phyloP scores from a whole-genome alignment of 2,113 vertebrate genomes.

The Pagrus major region DNA sequence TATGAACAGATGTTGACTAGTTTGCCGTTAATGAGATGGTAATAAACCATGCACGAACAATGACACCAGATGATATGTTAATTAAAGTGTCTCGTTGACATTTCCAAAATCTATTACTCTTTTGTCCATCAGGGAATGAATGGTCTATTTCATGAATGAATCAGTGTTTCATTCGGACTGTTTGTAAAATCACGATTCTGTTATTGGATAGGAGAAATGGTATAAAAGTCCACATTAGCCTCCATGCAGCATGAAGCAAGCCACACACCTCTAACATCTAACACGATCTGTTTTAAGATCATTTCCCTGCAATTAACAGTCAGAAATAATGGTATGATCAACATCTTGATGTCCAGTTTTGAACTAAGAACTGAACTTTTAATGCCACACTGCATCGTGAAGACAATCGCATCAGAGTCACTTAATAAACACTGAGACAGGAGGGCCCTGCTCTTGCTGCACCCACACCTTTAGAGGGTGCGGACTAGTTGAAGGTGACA shows the following conservation, averaged over 20 bases:
- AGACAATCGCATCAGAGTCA: no score
- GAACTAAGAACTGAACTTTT: no score
- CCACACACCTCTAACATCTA: background rate
- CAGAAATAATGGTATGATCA: background rate
- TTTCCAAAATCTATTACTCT: background rate
- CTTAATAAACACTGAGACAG: no score
- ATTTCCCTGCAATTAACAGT: background rate
- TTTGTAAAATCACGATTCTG: background rate
- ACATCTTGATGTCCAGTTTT: background rate
- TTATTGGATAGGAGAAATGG: background rate
- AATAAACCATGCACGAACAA: conserved; percentile 9
- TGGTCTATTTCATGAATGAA: background rate
- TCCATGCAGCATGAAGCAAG: no score
- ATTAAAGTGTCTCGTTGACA: conserved; percentile 43
- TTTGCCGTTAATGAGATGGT: background rate
- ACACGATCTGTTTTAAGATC: background rate
- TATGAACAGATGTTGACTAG: background rate
- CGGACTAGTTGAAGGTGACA: no score
- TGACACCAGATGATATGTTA: conserved; percentile 4
- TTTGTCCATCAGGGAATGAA: conserved; percentile 9
- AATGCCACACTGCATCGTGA: no score
- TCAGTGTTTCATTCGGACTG: background rate
- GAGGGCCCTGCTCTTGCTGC: no score
- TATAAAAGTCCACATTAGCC: background rate
- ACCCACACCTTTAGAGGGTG: no score